Conservation (phyloP, 2,888 invertebrate genomes). For the Thumatha senex region DNA sequence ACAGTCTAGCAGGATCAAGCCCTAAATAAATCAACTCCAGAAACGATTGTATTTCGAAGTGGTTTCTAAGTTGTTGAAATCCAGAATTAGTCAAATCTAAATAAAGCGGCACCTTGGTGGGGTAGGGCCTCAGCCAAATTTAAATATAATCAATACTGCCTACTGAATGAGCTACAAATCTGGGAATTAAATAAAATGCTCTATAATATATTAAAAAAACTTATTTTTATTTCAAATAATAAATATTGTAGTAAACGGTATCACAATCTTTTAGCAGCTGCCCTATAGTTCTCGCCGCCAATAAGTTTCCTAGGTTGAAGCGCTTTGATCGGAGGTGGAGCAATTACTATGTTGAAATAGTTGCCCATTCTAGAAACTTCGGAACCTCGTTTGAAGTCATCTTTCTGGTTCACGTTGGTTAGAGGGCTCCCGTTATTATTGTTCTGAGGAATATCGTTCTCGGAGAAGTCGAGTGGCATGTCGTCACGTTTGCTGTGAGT, state of each 20-base stretch:
- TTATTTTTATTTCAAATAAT: not conserved
- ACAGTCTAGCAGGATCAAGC: too few species aligned
- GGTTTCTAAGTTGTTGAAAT: too few species aligned
- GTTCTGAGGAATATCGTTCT: constrained; percentile 36
- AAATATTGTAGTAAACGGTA: constrained; percentile 7
- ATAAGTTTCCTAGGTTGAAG: constrained; percentile 68
- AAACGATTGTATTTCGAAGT: too few species aligned
- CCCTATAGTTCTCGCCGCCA: constrained; percentile 47
- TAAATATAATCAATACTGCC: too few species aligned
- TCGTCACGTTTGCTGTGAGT: constrained; percentile 52
- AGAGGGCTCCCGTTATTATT: constrained; percentile 8
- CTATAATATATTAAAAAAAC: not conserved
- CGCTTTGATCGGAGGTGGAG: constrained; percentile 74
- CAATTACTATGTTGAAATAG: constrained; percentile 78
- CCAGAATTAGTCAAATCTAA: too few species aligned
- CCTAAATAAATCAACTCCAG: too few species aligned
- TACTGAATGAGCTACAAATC: too few species aligned
- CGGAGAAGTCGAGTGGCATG: constrained; percentile 39
- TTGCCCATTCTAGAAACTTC: constrained; percentile 76
- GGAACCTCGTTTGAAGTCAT: constrained; percentile 54
- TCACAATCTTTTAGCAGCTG: constrained; percentile 41
- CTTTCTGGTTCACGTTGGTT: constrained; percentile 33
- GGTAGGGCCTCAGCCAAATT: too few species aligned
- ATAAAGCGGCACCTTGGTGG: too few species aligned
- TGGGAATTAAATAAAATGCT: too few species aligned